Evolutionary conservation across 2,888 invertebrate species (phyloP), one percentile per base, ranked within the genome.

Genomic region (Scaeva pyrastri): DNA sequence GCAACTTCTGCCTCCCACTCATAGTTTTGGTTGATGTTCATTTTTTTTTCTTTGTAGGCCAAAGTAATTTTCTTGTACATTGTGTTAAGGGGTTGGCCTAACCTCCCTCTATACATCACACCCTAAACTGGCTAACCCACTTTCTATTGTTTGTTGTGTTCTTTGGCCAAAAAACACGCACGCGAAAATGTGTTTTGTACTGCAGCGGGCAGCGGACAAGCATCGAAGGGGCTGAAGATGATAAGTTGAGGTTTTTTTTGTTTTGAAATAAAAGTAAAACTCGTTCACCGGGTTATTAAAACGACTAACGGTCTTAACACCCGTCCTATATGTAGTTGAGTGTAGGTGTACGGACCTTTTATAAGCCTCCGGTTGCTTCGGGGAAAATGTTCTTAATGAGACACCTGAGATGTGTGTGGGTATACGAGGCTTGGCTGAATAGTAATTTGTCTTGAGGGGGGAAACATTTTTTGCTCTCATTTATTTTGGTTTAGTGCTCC

Each of bases 71-170:
- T n/a, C 71, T 52, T 58, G 55, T 66, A 58, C 41, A 66, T 19
- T 66, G 48, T 43, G 14, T 39, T 39, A 52, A 48, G 36, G 39
- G 19, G n/a, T 64, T 26, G 12, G 45, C 21, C 43, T 1, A 6
- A 45, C 2, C 23, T 11, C 58, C 50, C 48, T n/a, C n/a, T n/a
- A n/a, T n/a, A n/a, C n/a, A n/a, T n/a, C n/a, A n/a, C n/a, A n/a
- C n/a, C 56, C 48, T 68, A 39, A 74, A 36, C 74, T 80, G 84
- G 80, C 75, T 85, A 80, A 85, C 84, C 84, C 84, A 85, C 75
- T 62, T 79, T 80, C 68, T 62, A 68, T 58, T 80, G 75, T 75
- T 80, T 66, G 62, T 68, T 72, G 56, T 41, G 52, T 68, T 72
- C 45, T 52, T 75, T 52, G 66, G 64, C 52, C 36, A 26, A 74